Evolutionary conservation across 2,797 vertebrate genomes (phyloP), one percentile per base, ranked within the genome.

Genomic region (Sternarchorhynchus goeldii): DNA sequence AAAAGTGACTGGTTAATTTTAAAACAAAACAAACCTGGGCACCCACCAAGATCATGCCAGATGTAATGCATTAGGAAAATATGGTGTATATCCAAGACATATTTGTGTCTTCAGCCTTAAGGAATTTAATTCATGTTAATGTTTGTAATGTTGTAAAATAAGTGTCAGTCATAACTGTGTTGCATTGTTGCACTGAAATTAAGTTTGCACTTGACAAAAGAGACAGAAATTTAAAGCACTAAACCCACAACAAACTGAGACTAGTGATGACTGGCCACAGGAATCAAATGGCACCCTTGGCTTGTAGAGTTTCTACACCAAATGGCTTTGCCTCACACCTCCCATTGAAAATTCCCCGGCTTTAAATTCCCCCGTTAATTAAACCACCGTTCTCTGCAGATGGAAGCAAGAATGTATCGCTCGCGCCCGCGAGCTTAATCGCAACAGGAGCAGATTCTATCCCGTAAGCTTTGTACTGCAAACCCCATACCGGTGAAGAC

Each of bases 311-410:
- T 36, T n/a, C 39, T 36, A 34, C 45, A 71, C 21, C 12, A 50
- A 63, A 65, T 57, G 36, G 31, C 59, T 65, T 71, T 67, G n/a
- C 73, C 73, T 59, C 60, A 60, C 59, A 58, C 67, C 67, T 39
- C 25, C 62, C n/a, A 58, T 25, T 64, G n/a, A 39, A 39, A 41
- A 80, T 75, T 65, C 39, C 14, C 4, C 25, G 20, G 75, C 25
- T n/a, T 66, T 73, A 76, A 73, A 81, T 73, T 67, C 62, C 32
- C 62, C 29, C 36, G 36, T 76, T 76, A 76, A 76, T 81, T 53
- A 67, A 81, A 66, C 53, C 17, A 10, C 45, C 5, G 10, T 18
- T 14, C 45, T 6, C 56, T 55, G 69, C 55, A 59, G 31, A 81
- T 66, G 25, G 39, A 41, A 29, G 21, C 50, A 76, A 53, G 62